Percentiles rank a stretch among this genome's conserved stretches.
These are phyloP conservation scores for Pantherophis vulpinus DNA, from an alignment of 2,797 vertebrate genomes.

Conservation along the genomic window DNA sequence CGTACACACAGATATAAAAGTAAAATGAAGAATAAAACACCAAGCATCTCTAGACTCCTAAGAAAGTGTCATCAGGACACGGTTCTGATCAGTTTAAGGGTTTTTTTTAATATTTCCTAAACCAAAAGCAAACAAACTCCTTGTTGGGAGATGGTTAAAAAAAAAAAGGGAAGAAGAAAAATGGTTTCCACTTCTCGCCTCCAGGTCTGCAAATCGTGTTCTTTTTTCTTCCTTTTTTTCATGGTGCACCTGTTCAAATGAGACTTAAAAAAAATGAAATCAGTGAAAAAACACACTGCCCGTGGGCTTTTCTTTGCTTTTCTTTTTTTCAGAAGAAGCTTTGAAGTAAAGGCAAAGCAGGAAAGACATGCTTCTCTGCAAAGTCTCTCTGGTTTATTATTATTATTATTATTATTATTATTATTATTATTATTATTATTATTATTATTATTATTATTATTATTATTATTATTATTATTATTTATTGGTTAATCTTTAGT, in stretches of 20 bases:
- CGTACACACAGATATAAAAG: neutral
- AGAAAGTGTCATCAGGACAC: neutral
- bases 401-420: too few relatives aligned
- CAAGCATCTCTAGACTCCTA: neutral
- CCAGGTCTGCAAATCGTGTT: neutral
- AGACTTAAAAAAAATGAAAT: neutral
- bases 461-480: too few relatives aligned
- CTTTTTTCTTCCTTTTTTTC: neutral
- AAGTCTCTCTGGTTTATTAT: neutral
- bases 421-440: too few relatives aligned
- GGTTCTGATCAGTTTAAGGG: neutral
- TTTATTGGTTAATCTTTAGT: too few relatives aligned
- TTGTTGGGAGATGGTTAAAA: neutral
- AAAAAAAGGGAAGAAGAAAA: neutral
- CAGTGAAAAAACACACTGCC: neutral
- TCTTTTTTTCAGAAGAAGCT: neutral
- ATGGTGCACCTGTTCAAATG: neutral
- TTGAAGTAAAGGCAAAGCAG: neutral
- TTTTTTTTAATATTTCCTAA: neutral
- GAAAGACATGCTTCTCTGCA: neutral
- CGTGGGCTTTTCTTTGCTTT: neutral
- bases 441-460: too few relatives aligned
- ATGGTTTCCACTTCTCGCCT: neutral
- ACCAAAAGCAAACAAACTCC: neutral
- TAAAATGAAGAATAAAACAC: neutral